Evolutionary conservation across 2,888 invertebrate species (phyloP).

Genomic region (Ptilodon capucinus): DNA sequence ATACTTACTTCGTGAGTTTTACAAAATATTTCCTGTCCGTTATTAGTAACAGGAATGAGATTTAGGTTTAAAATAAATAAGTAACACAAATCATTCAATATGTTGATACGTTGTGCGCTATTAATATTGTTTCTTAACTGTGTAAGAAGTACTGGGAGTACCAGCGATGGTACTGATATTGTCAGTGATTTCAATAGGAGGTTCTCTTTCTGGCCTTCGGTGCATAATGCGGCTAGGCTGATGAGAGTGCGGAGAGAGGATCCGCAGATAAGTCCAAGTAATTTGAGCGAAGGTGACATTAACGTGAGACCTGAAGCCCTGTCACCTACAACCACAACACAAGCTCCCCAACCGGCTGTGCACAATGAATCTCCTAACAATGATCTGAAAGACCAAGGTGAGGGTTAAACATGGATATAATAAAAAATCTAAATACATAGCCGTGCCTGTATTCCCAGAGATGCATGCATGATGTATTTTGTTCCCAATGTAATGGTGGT

Average conservation of each 20-base stretch:
- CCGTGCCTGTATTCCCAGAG: too few species aligned
- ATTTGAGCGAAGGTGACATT: not conserved
- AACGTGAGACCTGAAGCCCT: not conserved
- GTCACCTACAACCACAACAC: not conserved
- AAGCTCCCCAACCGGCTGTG: not conserved
- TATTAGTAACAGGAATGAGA: slow-evolving; percentile 15
- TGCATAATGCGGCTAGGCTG: slow-evolving; percentile 51
- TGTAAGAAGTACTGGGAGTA: slow-evolving; percentile 46
- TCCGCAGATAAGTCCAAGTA: not conserved
- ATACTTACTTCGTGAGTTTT: not conserved
- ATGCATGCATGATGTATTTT: too few species aligned
- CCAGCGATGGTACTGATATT: slow-evolving; percentile 23
- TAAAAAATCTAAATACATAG: too few species aligned
- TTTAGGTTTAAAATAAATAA: slow-evolving; percentile 9
- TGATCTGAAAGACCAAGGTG: not conserved
- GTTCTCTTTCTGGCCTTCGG: slow-evolving; percentile 61
- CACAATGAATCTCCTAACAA: not conserved
- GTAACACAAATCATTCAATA: slow-evolving; percentile 17
- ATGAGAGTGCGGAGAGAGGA: slow-evolving; percentile 42
- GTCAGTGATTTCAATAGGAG: slow-evolving; percentile 40
- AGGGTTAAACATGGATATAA: not conserved
- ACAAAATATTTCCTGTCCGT: slow-evolving; percentile 20
- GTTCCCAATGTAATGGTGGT: too few species aligned
- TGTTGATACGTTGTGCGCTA: slow-evolving; percentile 52
- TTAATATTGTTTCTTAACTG: slow-evolving; percentile 51